Base-by-base conservation (phyloP, 2,113 vertebrate species). In the Cyrtonyx montezumae region DNA sequence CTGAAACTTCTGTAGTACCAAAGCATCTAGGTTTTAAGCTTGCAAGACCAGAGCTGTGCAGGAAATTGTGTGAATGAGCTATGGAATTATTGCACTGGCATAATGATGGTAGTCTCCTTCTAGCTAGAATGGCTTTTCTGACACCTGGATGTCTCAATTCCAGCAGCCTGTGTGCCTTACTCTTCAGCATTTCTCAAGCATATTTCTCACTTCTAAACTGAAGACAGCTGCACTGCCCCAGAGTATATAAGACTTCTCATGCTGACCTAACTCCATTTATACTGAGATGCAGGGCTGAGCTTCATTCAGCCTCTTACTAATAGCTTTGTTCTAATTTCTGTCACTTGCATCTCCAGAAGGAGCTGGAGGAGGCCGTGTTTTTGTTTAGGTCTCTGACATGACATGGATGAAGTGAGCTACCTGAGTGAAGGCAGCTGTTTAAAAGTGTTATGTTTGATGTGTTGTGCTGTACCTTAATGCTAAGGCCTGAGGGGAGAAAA, bases 51-150 rank as follows among this genome's bases (percentile, higher is more conserved):
- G 43, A 69, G 55, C 4, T 3, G 43, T 82, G 37, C 22, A 18
- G 25, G 28, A 34, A 37, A 65, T 68, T 78, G 5, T 55, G 48
- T 83, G 37, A 66, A 23, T 22, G 49, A 46, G 4, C 81, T 2
- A 1, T 25, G 34, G n/a, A 65, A 78, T 78, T 86, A 16, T 82
- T 82, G 49, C 37, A 65, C 55, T 55, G 55, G 34, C 40, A 18
- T 82, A 65, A 82, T 2, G 6, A 43, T 53, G 30, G 1, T 36
- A 16, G 42, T 86, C 48, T 78, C 12, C 73, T 85, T 81, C 37
- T 82, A 78, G 77, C 49, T 48, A 48, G 48, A 49, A 43, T 53
- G 48, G 48, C 37, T 89, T 58, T 82, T 86, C 43, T 91, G 40
- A 40, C 40, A 40, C 40, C 25, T 61, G 69, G 85, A 34, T 63